A percentile compares a stretch with the other conserved stretches of the same genome.
phyloP scores from a whole-genome alignment of 2,888 invertebrate species.

The Strigamia crassipes region DNA sequence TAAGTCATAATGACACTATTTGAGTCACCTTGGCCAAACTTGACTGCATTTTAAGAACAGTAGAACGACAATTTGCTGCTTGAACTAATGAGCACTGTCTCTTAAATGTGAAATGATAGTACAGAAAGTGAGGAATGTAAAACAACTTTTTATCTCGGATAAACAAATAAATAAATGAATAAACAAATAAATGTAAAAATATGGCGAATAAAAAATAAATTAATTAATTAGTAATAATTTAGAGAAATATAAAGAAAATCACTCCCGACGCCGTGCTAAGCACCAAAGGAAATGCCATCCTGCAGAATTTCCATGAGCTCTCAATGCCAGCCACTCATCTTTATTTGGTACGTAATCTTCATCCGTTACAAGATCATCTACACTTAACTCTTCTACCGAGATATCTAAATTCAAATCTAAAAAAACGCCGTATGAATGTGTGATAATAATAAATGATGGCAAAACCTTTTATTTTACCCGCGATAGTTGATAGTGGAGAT shows the following conservation, averaged over 20 bases:
- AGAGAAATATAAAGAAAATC: background rate
- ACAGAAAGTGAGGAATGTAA: background rate
- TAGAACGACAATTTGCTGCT: background rate
- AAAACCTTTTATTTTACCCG: background rate
- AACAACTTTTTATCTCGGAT: background rate
- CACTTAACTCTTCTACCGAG: background rate
- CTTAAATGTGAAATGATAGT: background rate
- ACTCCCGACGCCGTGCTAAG: constrained; percentile 24
- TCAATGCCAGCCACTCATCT: constrained; percentile 47
- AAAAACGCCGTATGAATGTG: background rate
- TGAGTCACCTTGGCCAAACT: background rate
- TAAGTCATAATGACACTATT: background rate
- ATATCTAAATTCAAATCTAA: constrained; percentile 27
- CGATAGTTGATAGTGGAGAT: constrained; percentile 1
- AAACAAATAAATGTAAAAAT: background rate
- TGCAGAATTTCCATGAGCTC: constrained; percentile 30
- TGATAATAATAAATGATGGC: background rate
- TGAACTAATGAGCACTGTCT: background rate
- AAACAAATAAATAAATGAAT: background rate
- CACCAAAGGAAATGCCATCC: constrained; percentile 24
- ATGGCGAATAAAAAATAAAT: background rate
- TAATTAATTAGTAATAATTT: background rate
- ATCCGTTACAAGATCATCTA: constrained; percentile 39
- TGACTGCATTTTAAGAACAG: background rate
- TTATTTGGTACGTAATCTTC: constrained; percentile 48